Conservation (phyloP, 2,888 invertebrate species). For the Coenonympha glycerion region DNA sequence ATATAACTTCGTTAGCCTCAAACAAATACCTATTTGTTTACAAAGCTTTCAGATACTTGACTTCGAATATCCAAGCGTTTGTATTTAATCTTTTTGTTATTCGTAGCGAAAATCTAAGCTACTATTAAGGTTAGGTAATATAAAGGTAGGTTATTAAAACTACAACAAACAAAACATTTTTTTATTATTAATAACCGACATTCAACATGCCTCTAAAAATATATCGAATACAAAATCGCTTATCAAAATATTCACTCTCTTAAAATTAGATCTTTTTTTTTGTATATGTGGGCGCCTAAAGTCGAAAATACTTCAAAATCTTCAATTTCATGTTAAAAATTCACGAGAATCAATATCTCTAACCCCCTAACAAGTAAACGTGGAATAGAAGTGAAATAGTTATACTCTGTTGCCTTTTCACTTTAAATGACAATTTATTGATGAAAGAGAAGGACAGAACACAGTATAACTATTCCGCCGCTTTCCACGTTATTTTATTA, state of each 20-base stretch:
- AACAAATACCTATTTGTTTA: neutral
- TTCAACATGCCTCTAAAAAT: slow-evolving; percentile 64
- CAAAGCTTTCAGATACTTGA: neutral
- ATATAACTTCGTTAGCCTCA: slow-evolving; percentile 16
- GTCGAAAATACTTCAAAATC: no score
- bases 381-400: no score
- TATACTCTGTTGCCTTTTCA: no score
- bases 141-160: slow-evolving; percentile 71
- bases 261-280: slow-evolving; percentile 34
- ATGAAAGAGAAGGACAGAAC: no score
- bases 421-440: no score
- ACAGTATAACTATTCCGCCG: no score
- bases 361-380: no score
- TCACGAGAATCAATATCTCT: no score
- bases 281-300: neutral
- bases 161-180: slow-evolving; percentile 71
- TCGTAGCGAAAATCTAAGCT: slow-evolving; percentile 26
- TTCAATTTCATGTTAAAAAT: no score
- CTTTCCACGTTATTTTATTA: no score
- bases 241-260: slow-evolving; percentile 38
- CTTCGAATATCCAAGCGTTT: slow-evolving; percentile 13
- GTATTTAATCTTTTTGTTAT: slow-evolving; percentile 10
- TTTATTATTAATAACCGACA: no score
- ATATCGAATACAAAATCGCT: slow-evolving; percentile 37
- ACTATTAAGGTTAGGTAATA: slow-evolving; percentile 56